phyloP scores from a whole-genome alignment of 2,888 invertebrate species.

The Mimumesa dahlbomi region DNA sequence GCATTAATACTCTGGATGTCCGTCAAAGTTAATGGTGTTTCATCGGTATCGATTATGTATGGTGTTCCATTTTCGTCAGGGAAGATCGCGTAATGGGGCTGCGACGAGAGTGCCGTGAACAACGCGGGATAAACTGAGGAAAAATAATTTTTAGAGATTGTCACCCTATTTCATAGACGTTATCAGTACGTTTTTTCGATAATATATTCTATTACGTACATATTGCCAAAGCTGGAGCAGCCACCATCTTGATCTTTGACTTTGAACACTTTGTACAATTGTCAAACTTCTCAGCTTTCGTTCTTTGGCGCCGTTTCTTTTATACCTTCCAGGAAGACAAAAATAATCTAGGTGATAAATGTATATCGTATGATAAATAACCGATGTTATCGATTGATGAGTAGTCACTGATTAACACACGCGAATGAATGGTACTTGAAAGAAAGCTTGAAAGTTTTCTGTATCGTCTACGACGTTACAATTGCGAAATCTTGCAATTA shows the following conservation, averaged over 20 bases:
- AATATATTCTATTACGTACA: no score
- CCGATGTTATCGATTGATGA: constrained; percentile 13
- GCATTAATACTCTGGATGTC: not conserved
- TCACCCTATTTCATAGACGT: no score
- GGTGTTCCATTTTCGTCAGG: constrained; percentile 22
- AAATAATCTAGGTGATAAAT: constrained; percentile 6
- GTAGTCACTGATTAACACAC: not conserved
- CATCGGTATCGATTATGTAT: constrained; percentile 13
- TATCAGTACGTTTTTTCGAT: no score
- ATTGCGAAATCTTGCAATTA: no score
- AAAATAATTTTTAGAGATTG: not conserved
- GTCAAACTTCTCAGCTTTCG: not conserved
- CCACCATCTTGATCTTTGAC: constrained; percentile 12
- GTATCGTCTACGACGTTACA: no score
- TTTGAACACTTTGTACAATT: not conserved
- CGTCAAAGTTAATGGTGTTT: not conserved
- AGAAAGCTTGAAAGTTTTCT: no score
- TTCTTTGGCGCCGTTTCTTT: constrained; percentile 25
- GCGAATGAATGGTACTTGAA: not conserved
- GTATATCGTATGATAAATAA: constrained; percentile 34
- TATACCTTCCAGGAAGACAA: constrained; percentile 32
- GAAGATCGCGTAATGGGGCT: constrained; percentile 19
- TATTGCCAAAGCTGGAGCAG: no score
- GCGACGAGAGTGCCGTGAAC: constrained; percentile 7
- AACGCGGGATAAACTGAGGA: constrained; percentile 46